phyloP scores from a whole-genome alignment of 2,888 invertebrate species.

The Volucella inflata region DNA sequence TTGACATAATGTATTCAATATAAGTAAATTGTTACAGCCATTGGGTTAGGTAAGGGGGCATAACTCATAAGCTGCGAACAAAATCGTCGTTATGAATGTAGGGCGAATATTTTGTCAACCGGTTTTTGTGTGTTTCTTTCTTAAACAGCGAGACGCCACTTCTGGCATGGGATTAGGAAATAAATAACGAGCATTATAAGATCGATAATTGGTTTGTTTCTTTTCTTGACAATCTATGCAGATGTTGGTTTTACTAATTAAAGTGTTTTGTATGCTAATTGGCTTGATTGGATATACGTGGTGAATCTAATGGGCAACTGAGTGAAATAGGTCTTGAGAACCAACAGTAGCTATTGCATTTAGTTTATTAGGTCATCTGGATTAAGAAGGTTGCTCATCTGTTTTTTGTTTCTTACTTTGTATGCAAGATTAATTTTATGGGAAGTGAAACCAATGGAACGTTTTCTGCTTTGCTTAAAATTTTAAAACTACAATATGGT shows the following conservation, averaged over 20 bases:
- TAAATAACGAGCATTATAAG: constrained; percentile 37
- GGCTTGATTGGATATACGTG: constrained; percentile 21
- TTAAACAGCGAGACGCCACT: constrained; percentile 4
- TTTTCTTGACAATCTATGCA: constrained; percentile 13
- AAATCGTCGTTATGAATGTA: constrained; percentile 42
- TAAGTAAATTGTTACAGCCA: constrained; percentile 55
- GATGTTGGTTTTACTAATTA: constrained; percentile 44
- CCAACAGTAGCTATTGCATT: background rate
- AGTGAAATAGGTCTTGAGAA: background rate
- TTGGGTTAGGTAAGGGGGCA: constrained; percentile 55
- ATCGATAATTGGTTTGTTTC: constrained; percentile 34
- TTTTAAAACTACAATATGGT: too few relatives aligned
- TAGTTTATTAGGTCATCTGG: constrained; percentile 16
- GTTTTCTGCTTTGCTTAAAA: too few relatives aligned
- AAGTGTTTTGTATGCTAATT: constrained; percentile 53
- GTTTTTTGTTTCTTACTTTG: background rate
- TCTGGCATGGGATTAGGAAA: constrained; percentile 49
- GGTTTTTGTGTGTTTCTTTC: constrained; percentile 17
- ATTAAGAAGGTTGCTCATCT: background rate
- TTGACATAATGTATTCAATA: constrained; percentile 55
- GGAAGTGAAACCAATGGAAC: too few relatives aligned
- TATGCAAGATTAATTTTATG: too few relatives aligned
- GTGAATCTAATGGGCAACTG: constrained; percentile 11
- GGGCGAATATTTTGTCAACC: constrained; percentile 62
- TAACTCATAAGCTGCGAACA: constrained; percentile 27